These are phyloP conservation scores for Mythimna impura DNA, from an alignment of 2,888 invertebrate genomes.

Conservation along the genomic window DNA sequence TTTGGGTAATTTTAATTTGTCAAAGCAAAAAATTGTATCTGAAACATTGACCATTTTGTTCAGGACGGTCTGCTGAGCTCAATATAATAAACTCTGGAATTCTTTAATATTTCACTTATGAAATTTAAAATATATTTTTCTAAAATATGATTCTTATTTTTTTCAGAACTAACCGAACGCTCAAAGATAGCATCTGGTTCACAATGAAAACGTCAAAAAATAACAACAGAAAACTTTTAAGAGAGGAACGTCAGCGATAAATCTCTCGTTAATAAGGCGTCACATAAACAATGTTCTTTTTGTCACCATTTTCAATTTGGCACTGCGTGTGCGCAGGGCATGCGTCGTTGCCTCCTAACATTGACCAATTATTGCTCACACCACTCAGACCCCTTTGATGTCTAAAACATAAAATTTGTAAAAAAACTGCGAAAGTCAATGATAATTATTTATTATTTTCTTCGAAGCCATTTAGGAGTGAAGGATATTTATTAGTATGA, in stretches of 20 bases:
- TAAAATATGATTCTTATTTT: constrained; percentile 15
- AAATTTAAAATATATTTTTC: neutral
- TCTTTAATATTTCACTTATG: neutral
- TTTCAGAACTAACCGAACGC: constrained; percentile 34
- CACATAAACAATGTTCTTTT: constrained; percentile 81
- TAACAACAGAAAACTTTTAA: constrained; percentile 73
- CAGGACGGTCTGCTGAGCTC: neutral
- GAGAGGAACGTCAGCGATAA: constrained; percentile 78
- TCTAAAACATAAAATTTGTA: constrained; percentile 73
- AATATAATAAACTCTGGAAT: constrained; percentile 10
- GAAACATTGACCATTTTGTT: constrained; percentile 53
- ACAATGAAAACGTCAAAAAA: constrained; percentile 63
- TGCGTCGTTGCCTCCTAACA: constrained; percentile 75
- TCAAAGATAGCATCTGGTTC: constrained; percentile 55
- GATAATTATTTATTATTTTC: constrained; percentile 69
- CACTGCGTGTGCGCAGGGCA: constrained; percentile 74
- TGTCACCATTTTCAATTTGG: constrained; percentile 82
- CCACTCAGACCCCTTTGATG: constrained; percentile 77
- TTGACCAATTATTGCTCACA: constrained; percentile 78
- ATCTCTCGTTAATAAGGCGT: constrained; percentile 85
- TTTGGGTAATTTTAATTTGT: constrained; percentile 61
- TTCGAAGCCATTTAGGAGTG: constrained; percentile 65
- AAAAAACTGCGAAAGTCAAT: constrained; percentile 68
- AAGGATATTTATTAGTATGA: constrained; percentile 62
- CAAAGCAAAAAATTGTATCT: constrained; percentile 47